Percentiles rank a stretch among this genome's conserved stretches.
These are phyloP conservation scores for Dilophus febrilis DNA, from an alignment of 2,888 invertebrate genomes.

Conservation along the genomic window DNA sequence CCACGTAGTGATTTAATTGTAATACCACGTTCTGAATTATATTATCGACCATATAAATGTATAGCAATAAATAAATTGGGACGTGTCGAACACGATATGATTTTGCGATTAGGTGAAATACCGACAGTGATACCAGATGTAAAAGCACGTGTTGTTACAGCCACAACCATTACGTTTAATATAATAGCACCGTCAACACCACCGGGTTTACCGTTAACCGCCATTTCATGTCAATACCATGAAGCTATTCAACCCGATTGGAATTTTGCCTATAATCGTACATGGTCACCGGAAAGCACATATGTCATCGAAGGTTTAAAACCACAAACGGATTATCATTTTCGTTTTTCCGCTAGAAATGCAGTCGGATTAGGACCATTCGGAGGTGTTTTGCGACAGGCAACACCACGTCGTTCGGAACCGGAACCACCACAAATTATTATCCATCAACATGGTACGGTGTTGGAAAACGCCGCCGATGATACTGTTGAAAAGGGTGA, in stretches of 20 bases:
- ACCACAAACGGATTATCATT: conserved; percentile 61
- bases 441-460: conserved; percentile 21
- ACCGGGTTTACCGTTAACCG: conserved; percentile 56
- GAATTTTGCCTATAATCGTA: conserved; percentile 49
- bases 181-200: conserved; percentile 58
- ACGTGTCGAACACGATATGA: conserved; percentile 44
- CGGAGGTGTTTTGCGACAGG: conserved; percentile 43
- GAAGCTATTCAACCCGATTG: conserved; percentile 48
- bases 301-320: conserved; percentile 65
- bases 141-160: conserved; percentile 51
- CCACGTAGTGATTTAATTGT: conserved; percentile 56
- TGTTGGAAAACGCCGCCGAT: too few relatives aligned
- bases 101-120: conserved; percentile 52
- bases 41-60: conserved; percentile 65
- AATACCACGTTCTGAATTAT: conserved; percentile 43
- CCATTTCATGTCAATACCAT: conserved; percentile 60
- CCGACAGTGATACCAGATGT: conserved; percentile 50
- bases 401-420: conserved; percentile 59
- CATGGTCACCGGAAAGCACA: conserved; percentile 64
- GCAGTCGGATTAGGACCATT: conserved; percentile 66
- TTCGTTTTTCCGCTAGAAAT: conserved; percentile 70
- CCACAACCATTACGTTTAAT: conserved; percentile 68
- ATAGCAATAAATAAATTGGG: conserved; percentile 65
- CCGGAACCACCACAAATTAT: conserved; percentile 48
- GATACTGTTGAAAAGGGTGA: conserved; percentile 27